A percentile compares a stretch with the other conserved stretches of the same genome.
These are phyloP conservation scores for Capra hircus DNA, from an alignment of 2,113 vertebrate species.

Conservation along the genomic window DNA sequence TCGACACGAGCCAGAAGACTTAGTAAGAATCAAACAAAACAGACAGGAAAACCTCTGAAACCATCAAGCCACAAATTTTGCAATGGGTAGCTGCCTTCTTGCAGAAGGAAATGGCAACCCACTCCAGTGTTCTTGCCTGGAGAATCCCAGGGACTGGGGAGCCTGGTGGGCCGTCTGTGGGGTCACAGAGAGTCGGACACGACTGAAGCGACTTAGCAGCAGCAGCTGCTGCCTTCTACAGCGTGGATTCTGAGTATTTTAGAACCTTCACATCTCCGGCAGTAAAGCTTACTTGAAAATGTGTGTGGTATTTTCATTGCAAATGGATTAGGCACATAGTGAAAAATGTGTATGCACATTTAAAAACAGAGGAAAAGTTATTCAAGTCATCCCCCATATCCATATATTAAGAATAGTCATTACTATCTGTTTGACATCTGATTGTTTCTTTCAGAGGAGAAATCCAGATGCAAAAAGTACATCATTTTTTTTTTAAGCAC, in stretches of 20 bases:
- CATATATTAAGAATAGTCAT: background rate
- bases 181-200: too few relatives aligned
- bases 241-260: background rate
- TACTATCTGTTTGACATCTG: background rate
- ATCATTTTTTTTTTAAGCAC: background rate
- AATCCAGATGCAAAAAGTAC: background rate
- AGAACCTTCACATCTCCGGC: background rate
- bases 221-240: background rate
- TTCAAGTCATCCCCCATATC: background rate
- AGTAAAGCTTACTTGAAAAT: background rate
- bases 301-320: background rate
- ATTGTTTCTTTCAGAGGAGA: background rate
- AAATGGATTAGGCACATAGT: background rate
- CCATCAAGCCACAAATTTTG: background rate
- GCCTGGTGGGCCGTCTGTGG: too few relatives aligned
- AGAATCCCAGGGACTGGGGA: too few relatives aligned
- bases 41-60: background rate
- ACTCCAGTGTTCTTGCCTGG: too few relatives aligned
- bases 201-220: too few relatives aligned
- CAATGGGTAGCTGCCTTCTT: background rate
- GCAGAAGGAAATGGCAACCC: too few relatives aligned
- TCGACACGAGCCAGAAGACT: background rate
- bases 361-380: background rate
- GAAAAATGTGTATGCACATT: rapidly evolving
- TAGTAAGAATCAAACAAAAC: background rate